Conservation (phyloP, 2,888 invertebrate genomes). For the Phanerotoma sp. region DNA sequence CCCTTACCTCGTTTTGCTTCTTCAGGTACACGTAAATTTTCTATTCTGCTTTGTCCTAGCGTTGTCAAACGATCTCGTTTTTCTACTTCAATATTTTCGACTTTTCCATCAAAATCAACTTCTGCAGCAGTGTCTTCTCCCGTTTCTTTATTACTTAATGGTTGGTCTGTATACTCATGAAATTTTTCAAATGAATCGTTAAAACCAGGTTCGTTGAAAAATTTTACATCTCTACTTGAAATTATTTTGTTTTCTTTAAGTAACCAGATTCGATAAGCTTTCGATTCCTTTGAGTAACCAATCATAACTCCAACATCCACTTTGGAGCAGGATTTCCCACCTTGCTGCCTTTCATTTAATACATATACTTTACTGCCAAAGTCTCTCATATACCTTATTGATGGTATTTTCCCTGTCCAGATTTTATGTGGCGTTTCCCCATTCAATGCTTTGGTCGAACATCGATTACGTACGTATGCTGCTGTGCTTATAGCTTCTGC, state of each 20-base stretch:
- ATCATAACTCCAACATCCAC: background rate
- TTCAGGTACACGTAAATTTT: too few species aligned
- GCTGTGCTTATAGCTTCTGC: slow-evolving; percentile 40
- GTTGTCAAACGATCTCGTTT: too few species aligned
- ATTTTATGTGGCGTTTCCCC: background rate
- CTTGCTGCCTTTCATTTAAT: background rate
- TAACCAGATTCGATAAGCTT: slow-evolving; percentile 26
- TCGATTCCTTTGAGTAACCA: slow-evolving; percentile 7
- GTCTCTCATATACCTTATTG: background rate
- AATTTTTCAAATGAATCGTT: too few species aligned
- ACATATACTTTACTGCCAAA: slow-evolving; percentile 12
- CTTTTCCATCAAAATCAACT: too few species aligned
- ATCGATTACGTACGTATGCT: slow-evolving; percentile 37
- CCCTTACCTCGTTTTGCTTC: too few species aligned
- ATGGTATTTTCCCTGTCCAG: slow-evolving; percentile 1
- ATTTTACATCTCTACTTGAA: slow-evolving; percentile 22
- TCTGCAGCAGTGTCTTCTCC: too few species aligned
- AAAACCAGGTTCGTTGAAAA: slow-evolving; percentile 7
- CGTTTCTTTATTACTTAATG: too few species aligned
- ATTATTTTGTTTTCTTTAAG: slow-evolving; percentile 4
- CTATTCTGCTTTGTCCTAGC: too few species aligned
- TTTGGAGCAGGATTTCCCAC: background rate
- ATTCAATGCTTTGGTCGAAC: slow-evolving; percentile 13
- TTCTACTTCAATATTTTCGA: too few species aligned
- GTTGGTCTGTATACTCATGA: too few species aligned